These are phyloP conservation scores for Podocnemis expansa DNA, from an alignment of 2,113 vertebrate genomes.

Conservation along the genomic window DNA sequence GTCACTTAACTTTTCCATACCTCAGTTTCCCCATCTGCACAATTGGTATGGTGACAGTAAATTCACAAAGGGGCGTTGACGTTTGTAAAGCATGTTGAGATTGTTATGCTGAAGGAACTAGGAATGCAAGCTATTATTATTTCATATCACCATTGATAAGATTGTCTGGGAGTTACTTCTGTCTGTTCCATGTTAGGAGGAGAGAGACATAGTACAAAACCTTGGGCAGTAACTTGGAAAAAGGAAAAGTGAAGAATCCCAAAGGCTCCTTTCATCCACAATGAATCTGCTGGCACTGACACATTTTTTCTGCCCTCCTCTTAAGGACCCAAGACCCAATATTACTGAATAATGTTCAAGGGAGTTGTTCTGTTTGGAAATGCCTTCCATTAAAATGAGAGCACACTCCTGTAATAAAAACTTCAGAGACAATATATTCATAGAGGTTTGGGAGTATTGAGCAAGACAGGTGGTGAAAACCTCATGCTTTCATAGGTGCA, in stretches of 20 bases:
- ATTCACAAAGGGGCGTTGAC: no score
- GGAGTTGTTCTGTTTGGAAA: not conserved
- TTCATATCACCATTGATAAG: not conserved
- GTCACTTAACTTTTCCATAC: no score
- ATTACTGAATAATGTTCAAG: rapidly evolving
- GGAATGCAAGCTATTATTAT: no score
- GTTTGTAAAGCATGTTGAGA: no score
- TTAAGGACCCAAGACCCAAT: not conserved
- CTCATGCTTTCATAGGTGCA: not conserved
- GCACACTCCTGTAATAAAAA: not conserved
- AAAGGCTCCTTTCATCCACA: not conserved
- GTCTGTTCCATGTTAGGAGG: not conserved
- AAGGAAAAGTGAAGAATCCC: slow-evolving; percentile 29
- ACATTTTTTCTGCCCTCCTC: not conserved
- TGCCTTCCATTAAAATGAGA: not conserved
- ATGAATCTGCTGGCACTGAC: not conserved
- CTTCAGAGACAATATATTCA: not conserved
- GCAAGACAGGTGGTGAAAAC: not conserved
- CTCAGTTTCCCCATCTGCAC: no score
- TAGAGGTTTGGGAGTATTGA: not conserved
- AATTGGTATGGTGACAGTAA: no score
- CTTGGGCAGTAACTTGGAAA: slow-evolving; percentile 32
- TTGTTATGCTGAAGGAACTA: no score
- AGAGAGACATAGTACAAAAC: not conserved
- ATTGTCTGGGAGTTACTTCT: not conserved